Evolutionary conservation across 2,888 invertebrate genomes (phyloP), one percentile per base, ranked within the genome.

Genomic region (Meiosimyza platycephala): DNA sequence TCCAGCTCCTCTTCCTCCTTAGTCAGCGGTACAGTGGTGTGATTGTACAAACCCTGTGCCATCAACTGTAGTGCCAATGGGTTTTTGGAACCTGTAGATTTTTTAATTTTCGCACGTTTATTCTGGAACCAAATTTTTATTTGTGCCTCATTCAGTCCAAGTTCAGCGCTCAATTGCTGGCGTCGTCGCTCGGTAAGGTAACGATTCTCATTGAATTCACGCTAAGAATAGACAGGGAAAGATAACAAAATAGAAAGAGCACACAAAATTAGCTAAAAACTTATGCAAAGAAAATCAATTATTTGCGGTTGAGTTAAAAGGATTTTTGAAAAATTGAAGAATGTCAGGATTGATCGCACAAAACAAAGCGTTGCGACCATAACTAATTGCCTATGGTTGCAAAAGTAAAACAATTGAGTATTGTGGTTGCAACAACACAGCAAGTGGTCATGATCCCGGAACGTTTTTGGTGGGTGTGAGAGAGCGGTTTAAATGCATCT

Each of bases 71-170:
- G 84, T 0, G 97, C 97, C 71, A 97, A 88, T 0, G 95, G 93
- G 87, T 96, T 95, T 82, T 94, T 92, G 79, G 93, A 93, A 0
- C 96, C 96, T 0, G 92, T 92, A 0, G 95, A 91, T 85, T 98
- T 98, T 90, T 98, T 98, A 86, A 97, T 94, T 89, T 98, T 98
- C 76, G 98, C 98, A 16, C 98, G 90, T 86, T 98, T 97, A 89
- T 98, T 97, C 89, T 98, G 96, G 89, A 97, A 96, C 97, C 96
- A 97, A 86, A 97, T 97, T 90, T 97, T 97, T 85, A 96, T 98
- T 89, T 98, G 98, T 0, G 97, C 96, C 87, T 99, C 98, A 81
- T 98, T 97, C 74, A 98, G 90, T 1, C 95, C 95, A 74, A 98
- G 89, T 82, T 97, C 97, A 6, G 93, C 90, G n/a, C 97, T 97